Base-by-base conservation (phyloP, 2,797 vertebrate species). In the Knipowitschia caucasica region DNA sequence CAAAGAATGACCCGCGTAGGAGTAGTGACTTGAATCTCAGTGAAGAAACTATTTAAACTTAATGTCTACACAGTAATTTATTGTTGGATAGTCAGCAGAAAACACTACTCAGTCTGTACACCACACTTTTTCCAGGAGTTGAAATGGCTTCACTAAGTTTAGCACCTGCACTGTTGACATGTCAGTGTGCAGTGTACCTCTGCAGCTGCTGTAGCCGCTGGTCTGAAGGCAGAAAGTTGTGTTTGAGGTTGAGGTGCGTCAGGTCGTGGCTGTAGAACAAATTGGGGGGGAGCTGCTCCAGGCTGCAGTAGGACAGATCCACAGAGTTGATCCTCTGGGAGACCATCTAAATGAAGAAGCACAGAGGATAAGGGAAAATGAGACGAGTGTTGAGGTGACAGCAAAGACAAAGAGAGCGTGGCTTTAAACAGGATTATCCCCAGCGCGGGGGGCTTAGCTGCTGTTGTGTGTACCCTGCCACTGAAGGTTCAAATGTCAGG, bases 221-320 rank as follows among this genome's bases (percentile, higher is more conserved):
- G 74, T 90, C 90, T 20, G 88, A 69, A 1, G 92, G 88, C 77
- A 99, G 88, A 73, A 97, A 95, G 88, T 99, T 99, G 78, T 98
- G 95, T 84, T 97, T 99, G 70, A 99, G 91, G 80, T 99, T 99
- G 81, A 99, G 96, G 84, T 99, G 96, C 69, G 96, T 98, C 75
- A 98, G 93, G 83, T 99, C 96, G 65, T 97, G 96, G 88, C 96
- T 99, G 77, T 95, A 98, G 87, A 98, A 96, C 58, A 99, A 91
- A 72, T 97, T 95, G 65, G 91, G 89, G 57, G 96, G 96, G 53
- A 99, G 92, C 53, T 93, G 90, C 68, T 99, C 96, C 79, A 99
- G 81, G 82, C 93, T 98, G 87, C 96, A 99, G 80, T 94, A 97
- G 0, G 96, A 99, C 77, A 99, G 90, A 83, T 99, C 96, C 63